phyloP scores from a whole-genome alignment of 30 jellyfish, hydroid and myxozoan species.

The Pseudorhiza aurosa region DNA sequence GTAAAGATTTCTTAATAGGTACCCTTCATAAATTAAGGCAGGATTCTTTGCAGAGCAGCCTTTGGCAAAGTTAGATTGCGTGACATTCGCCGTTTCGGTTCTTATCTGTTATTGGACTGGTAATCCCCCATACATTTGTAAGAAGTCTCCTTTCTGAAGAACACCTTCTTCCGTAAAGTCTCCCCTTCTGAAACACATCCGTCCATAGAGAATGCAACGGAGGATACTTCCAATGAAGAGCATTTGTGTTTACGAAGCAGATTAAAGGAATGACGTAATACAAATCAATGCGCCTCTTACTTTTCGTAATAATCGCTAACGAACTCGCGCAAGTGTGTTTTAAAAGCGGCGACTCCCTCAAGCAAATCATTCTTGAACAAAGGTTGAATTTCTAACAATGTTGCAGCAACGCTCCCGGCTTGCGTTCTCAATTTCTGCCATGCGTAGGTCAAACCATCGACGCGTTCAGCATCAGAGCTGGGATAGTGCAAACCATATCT shows the following conservation, averaged over 20 bases:
- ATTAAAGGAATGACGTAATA: no score
- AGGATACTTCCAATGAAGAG: no score
- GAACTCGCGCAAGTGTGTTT: constrained; percentile 56
- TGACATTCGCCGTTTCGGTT: no score
- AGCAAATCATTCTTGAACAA: constrained; percentile 75
- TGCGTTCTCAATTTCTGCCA: constrained; percentile 79
- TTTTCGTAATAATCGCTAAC: constrained; percentile 72
- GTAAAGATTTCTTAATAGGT: no score
- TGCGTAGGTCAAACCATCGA: constrained; percentile 83
- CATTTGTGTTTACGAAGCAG: no score
- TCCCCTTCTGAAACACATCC: not conserved
- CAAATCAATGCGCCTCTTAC: constrained; percentile 31
- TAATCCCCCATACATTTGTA: no score
- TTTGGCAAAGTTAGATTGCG: no score
- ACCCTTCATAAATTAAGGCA: no score
- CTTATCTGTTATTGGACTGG: no score
- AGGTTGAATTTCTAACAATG: constrained; percentile 82
- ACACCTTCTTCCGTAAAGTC: not conserved
- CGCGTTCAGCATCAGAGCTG: constrained; percentile 84
- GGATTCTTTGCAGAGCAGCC: no score
- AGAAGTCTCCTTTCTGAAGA: not conserved
- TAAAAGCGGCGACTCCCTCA: constrained; percentile 76
- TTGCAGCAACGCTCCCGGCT: constrained; percentile 79
- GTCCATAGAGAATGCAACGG: no score
- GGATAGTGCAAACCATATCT: constrained; percentile 76